These are phyloP conservation scores for Luperina testacea DNA, from an alignment of 2,888 invertebrate genomes.

Conservation along the genomic window DNA sequence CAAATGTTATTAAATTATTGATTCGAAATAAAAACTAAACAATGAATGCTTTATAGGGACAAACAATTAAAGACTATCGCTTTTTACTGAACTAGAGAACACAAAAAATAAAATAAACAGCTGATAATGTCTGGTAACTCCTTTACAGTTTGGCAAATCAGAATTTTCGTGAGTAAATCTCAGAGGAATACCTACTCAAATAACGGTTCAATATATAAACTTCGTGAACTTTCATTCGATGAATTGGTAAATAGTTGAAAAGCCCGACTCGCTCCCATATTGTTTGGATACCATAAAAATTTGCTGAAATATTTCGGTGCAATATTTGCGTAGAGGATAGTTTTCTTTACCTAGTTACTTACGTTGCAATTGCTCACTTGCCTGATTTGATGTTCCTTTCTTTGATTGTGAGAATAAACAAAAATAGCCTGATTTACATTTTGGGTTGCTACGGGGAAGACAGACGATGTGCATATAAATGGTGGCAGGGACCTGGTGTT, in stretches of 20 bases:
- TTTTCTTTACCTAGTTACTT: not conserved
- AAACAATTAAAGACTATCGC: conserved; percentile 45
- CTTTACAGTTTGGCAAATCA: conserved; percentile 57
- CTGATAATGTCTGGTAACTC: conserved; percentile 38
- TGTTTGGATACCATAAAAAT: conserved; percentile 26
- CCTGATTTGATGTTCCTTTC: not conserved
- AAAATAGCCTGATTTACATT: not conserved
- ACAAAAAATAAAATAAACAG: conserved; percentile 34
- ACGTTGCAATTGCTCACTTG: not conserved
- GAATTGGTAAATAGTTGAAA: conserved; percentile 39
- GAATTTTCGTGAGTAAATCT: conserved; percentile 20
- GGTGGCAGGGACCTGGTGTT: not conserved
- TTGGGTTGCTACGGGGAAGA: not conserved
- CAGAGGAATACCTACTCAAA: conserved; percentile 26
- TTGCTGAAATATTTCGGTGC: conserved; percentile 20
- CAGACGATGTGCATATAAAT: not conserved
- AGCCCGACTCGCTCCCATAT: conserved; percentile 14
- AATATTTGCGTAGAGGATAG: conserved; percentile 10
- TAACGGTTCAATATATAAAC: conserved; percentile 19
- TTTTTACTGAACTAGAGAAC: conserved; percentile 41
- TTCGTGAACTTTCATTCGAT: conserved; percentile 23
- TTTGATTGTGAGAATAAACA: not conserved
- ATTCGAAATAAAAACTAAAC: conserved; percentile 32
- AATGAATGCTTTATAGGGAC: conserved; percentile 50
- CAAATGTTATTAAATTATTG: conserved; percentile 22